Evolutionary conservation across 2,888 invertebrate genomes (phyloP).

Genomic region (Plebejus anna): DNA sequence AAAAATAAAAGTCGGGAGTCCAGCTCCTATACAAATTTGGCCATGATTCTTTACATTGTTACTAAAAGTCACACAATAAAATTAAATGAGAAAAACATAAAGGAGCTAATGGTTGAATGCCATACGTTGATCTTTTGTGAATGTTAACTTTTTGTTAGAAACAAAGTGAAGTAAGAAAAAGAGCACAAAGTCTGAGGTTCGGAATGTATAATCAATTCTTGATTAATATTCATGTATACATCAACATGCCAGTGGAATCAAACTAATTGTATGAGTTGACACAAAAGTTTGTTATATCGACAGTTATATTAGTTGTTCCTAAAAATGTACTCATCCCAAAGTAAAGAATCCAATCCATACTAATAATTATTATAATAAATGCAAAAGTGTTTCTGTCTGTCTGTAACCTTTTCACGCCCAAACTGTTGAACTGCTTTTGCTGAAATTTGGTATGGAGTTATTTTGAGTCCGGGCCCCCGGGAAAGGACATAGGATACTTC

Average conservation of each 20-base stretch:
- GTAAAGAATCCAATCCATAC: neutral
- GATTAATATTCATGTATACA: conserved; percentile 6
- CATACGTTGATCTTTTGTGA: neutral
- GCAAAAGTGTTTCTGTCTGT: too few species aligned
- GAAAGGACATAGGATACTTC: too few species aligned
- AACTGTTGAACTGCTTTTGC: too few species aligned
- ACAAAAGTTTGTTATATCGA: neutral
- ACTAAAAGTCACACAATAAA: too few species aligned
- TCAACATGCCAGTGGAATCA: neutral
- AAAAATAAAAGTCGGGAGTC: too few species aligned
- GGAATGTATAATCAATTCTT: neutral
- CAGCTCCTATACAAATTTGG: too few species aligned
- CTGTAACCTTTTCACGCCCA: too few species aligned
- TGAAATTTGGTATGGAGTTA: too few species aligned
- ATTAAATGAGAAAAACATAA: too few species aligned
- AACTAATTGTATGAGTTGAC: neutral
- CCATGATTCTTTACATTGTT: too few species aligned
- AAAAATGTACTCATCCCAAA: neutral
- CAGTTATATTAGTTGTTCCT: neutral
- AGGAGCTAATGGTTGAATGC: neutral
- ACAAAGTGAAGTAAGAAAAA: neutral
- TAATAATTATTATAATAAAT: too few species aligned
- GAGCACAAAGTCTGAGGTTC: conserved; percentile 8
- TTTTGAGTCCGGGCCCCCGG: too few species aligned
- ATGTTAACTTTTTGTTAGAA: neutral